Evolutionary conservation across 2,888 invertebrate species (phyloP), one percentile per base, ranked within the genome.

Genomic region (Napeogenes inachia): DNA sequence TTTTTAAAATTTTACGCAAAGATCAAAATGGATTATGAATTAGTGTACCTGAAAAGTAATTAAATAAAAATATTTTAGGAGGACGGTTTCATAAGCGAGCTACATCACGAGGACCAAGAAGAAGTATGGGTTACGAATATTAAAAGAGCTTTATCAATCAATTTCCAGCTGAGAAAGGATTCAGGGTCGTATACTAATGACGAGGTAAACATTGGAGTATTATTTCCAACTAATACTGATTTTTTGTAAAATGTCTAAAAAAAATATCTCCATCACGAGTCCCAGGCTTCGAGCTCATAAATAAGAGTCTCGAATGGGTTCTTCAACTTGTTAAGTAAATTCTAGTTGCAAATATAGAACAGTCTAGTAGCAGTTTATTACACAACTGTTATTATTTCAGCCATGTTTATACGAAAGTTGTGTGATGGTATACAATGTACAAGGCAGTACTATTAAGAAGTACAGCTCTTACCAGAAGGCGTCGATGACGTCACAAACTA

Each of bases 91-190:
- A 81, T 89, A 3, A 80, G 78, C 4, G 74, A 76, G 0, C 75
- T 91, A 13, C 82, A 84, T 13, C 82, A 84, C 58, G 77, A 87
- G 0, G 75, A 76, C 0, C 81, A 85, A 3, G 94, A 93, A 70
- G 92, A 93, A 0, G 83, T 89, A 1, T 94, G 94, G 94, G 91
- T 93, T 0, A 92, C 91, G 32, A 94, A 94, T 74, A 89, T 94
- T 61, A 94, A 94, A 75, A 83, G 94, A 57, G 94, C 93, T 1
- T 85, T 94, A 54, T 93, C 93, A 1, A 91, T 93, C 13, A 92
- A 93, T 67, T 88, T 94, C 42, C 94, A 94, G 72, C 78, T 94
- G 42, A 93, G 93, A 54, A 82, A 74, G 54, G 75, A 74, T 0
- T 62, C 64, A 0, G 83, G 80, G 0, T 82, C 85, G 0, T 84